These are phyloP conservation scores for Perodicticus potto DNA, from an alignment of 2,797 vertebrate genomes.

Conservation along the genomic window DNA sequence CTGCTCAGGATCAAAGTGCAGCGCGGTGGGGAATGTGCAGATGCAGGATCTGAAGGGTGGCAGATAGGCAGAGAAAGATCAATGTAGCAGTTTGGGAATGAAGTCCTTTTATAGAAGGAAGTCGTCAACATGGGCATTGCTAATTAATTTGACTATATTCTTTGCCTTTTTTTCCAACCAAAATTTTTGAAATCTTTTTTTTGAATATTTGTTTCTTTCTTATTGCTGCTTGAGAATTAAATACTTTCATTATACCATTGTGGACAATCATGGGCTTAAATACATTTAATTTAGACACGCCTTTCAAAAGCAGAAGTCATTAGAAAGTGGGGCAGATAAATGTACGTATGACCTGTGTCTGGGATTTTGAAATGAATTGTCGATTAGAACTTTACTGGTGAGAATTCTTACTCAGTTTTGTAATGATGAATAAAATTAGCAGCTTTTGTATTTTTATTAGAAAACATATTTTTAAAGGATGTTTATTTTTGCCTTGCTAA, in stretches of 20 bases:
- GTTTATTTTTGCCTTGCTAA: slow-evolving; percentile 80
- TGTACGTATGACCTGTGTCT: not conserved
- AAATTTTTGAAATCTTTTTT: not conserved
- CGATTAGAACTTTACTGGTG: not conserved
- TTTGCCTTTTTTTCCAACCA: not conserved
- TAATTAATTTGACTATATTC: not conserved
- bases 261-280: not conserved
- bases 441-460: slow-evolving; percentile 76
- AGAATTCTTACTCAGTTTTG: slow-evolving; percentile 1
- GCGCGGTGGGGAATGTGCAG: not conserved
- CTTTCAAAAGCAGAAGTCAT: not conserved
- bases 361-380: not conserved
- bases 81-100: not conserved
- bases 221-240: slow-evolving; percentile 19
- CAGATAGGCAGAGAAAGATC: not conserved
- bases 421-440: slow-evolving; percentile 67
- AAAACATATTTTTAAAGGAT: slow-evolving; percentile 61
- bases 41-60: not conserved
- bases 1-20: slow-evolving; percentile 13
- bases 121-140: not conserved
- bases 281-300: not conserved
- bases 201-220: slow-evolving; percentile 23
- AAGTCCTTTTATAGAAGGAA: not conserved
- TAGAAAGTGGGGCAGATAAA: not conserved
- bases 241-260: not conserved